Conservation (phyloP, 2,888 invertebrate species). For the Athalia rosae region DNA sequence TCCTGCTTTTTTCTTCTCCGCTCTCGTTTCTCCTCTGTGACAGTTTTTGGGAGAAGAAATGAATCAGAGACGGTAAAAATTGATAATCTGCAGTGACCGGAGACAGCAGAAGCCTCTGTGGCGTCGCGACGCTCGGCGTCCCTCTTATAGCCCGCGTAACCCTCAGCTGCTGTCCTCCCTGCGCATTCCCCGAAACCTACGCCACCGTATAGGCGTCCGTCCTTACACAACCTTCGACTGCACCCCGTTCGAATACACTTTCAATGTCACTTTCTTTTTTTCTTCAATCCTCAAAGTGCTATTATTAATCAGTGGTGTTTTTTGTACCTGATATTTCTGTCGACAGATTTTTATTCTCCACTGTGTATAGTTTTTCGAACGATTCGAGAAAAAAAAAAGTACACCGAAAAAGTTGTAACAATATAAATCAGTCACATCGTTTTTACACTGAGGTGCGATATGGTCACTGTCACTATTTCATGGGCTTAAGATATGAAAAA, state of each 20-base stretch:
- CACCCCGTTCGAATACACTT: conserved; percentile 39
- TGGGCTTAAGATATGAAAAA: too few relatives aligned
- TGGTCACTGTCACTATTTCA: too few relatives aligned
- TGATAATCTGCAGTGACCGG: conserved; percentile 47
- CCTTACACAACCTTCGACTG: conserved; percentile 25
- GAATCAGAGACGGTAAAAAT: conserved; percentile 18
- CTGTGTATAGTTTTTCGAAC: too few relatives aligned
- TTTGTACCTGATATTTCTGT: too few relatives aligned
- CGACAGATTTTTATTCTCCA: too few relatives aligned
- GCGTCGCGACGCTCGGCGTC: conserved; percentile 63
- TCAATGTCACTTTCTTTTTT: conserved; percentile 36
- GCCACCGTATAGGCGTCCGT: conserved; percentile 33
- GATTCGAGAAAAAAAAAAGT: too few relatives aligned
- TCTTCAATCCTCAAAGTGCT: too few relatives aligned
- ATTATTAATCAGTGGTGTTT: too few relatives aligned
- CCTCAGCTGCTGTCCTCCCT: conserved; percentile 49
- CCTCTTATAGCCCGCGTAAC: conserved; percentile 61
- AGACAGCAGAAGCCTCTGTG: conserved; percentile 56
- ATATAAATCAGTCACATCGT: too few relatives aligned
- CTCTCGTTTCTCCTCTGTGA: background rate
- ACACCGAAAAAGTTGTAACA: too few relatives aligned
- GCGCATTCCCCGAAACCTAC: conserved; percentile 60
- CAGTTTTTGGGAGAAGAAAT: background rate
- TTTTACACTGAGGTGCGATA: too few relatives aligned
- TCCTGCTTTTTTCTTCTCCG: background rate